Conservation (phyloP, 2,113 vertebrate genomes). For the Laterallus jamaicensis region DNA sequence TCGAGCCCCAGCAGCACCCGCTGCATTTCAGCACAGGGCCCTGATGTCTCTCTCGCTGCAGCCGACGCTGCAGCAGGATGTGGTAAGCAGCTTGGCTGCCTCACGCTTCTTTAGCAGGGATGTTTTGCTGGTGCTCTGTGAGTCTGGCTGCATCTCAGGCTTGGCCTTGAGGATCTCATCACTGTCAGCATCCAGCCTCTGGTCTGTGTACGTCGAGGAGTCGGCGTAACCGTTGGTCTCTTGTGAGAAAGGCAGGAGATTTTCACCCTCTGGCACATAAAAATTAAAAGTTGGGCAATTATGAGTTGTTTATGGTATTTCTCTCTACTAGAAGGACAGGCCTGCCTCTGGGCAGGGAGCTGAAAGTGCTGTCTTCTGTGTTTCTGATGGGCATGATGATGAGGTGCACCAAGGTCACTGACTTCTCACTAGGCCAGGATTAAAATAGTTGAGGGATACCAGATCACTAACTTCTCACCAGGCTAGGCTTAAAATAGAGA, state of each 20-base stretch:
- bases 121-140: background rate
- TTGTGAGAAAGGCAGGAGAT: background rate
- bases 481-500: background rate
- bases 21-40: constrained; percentile 48
- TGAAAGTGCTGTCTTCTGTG: background rate
- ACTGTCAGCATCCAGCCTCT: background rate
- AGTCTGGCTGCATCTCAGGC: background rate
- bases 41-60: constrained; percentile 66
- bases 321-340: background rate
- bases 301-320: background rate
- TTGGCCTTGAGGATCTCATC: background rate
- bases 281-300: background rate
- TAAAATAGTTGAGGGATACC: too few relatives aligned
- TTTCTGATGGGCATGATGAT: background rate
- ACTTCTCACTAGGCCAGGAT: background rate
- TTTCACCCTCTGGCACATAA: background rate
- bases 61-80: constrained; percentile 68
- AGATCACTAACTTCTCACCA: background rate
- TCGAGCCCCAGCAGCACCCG: fast-evolving
- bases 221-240: background rate
- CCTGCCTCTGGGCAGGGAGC: background rate
- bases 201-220: background rate
- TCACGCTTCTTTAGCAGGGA: background rate
- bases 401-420: background rate
- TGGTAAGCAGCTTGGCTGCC: background rate